phyloP scores from a whole-genome alignment of 2,797 vertebrate genomes.

The Pterois miles region DNA sequence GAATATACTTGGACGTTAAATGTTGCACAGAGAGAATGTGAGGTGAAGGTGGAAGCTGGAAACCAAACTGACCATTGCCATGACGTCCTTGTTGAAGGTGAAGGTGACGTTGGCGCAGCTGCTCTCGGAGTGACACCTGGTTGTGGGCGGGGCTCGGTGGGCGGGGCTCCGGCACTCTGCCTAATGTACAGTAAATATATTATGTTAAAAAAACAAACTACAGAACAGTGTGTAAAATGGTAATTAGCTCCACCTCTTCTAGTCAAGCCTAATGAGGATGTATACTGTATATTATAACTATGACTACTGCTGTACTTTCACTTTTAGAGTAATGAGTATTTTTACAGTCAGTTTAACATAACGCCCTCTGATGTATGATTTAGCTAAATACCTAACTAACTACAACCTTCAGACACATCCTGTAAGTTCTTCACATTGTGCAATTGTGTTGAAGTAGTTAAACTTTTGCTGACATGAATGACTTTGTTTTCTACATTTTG shows the following conservation, averaged over 20 bases:
- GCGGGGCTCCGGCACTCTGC: conserved; percentile 87
- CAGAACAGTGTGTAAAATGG: background rate
- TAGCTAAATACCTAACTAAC: background rate
- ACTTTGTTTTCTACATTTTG: too few species aligned
- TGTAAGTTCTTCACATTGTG: background rate
- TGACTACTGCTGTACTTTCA: background rate
- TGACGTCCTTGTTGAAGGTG: conserved; percentile 91
- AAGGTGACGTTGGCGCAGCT: conserved; percentile 91
- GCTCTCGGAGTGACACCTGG: conserved; percentile 85
- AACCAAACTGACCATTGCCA: conserved; percentile 82
- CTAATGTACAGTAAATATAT: conserved; percentile 21
- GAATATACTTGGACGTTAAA: background rate
- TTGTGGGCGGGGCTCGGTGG: conserved; percentile 74
- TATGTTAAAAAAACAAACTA: background rate
- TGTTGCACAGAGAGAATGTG: background rate
- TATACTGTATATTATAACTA: background rate
- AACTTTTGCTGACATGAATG: too few species aligned
- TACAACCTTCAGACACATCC: background rate
- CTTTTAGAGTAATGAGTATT: background rate
- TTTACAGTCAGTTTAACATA: background rate
- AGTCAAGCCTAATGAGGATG: background rate
- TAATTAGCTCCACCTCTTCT: background rate
- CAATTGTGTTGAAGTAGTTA: background rate
- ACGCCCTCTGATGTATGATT: too few species aligned
- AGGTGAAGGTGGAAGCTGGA: background rate